These are phyloP conservation scores for Chiridota heheva DNA, from an alignment of 35 echinoderm and acorn worm genomes.

Conservation along the genomic window DNA sequence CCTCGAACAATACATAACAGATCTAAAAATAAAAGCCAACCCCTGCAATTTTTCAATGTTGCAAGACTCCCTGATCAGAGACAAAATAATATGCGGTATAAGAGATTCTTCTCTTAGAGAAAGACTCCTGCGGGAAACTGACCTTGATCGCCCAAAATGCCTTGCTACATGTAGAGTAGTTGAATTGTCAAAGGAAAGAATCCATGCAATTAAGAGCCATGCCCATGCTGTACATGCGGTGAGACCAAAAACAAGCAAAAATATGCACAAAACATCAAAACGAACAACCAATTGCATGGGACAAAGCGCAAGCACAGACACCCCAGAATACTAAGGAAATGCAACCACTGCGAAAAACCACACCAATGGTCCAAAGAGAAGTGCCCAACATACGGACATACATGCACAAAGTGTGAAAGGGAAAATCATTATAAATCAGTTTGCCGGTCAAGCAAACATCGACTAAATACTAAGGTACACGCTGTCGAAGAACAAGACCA, in stretches of 20 bases:
- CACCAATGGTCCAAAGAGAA: neutral
- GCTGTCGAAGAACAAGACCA: neutral
- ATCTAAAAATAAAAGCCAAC: constrained; percentile 11
- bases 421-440: neutral
- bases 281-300: neutral
- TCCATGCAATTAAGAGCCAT: too few relatives aligned
- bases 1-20: constrained; percentile 35
- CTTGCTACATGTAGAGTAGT: constrained; percentile 12
- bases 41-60: constrained; percentile 25
- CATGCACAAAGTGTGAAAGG: neutral
- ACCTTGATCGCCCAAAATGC: neutral
- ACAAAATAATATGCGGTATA: constrained; percentile 35
- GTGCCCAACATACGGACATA: neutral
- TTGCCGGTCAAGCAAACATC: neutral
- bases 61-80: constrained; percentile 43
- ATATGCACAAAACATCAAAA: neutral
- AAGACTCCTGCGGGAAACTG: constrained; percentile 16
- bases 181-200: constrained; percentile 19
- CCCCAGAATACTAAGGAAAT: neutral
- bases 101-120: neutral
- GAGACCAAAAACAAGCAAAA: too few relatives aligned
- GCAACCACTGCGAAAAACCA: neutral
- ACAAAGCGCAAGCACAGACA: neutral
- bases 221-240: too few relatives aligned
- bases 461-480: neutral